Evolutionary conservation across 1,140 invertebrate species (phyloP).

Genomic region (Drosophila subpulchrella): DNA sequence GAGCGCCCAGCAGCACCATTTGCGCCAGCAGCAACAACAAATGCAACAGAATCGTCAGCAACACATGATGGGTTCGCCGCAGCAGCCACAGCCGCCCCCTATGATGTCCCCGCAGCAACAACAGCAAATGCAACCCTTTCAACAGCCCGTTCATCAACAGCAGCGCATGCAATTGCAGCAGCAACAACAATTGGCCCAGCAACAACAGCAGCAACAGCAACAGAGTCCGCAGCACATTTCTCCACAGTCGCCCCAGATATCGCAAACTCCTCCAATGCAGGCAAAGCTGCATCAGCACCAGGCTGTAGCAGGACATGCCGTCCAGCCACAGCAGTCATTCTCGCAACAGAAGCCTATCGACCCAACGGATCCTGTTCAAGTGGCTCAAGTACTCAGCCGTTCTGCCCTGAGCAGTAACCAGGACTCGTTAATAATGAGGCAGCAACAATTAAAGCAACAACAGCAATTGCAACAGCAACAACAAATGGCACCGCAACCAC

Average conservation of each 20-base stretch:
- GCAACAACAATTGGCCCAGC: slow-evolving; percentile 66
- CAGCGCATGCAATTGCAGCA: slow-evolving; percentile 66
- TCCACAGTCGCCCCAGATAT: slow-evolving; percentile 74
- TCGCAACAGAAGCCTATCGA: slow-evolving; percentile 69
- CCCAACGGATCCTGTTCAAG: slow-evolving; percentile 80
- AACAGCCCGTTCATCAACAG: slow-evolving; percentile 67
- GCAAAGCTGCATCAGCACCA: slow-evolving; percentile 60
- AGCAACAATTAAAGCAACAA: slow-evolving; percentile 80
- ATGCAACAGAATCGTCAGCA: slow-evolving; percentile 68
- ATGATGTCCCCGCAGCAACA: slow-evolving; percentile 73
- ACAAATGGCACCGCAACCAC: slow-evolving; percentile 52
- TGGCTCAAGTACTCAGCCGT: slow-evolving; percentile 77
- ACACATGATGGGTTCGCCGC: slow-evolving; percentile 71
- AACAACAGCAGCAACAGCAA: slow-evolving; percentile 65
- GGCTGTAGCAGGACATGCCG: slow-evolving; percentile 29
- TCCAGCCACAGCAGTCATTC: slow-evolving; percentile 63
- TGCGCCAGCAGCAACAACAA: slow-evolving; percentile 68
- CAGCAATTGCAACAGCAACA: slow-evolving; percentile 67
- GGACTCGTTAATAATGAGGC: slow-evolving; percentile 77
- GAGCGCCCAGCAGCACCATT: slow-evolving; percentile 84
- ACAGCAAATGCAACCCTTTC: slow-evolving; percentile 63
- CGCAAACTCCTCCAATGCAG: slow-evolving; percentile 67
- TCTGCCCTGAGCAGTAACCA: slow-evolving; percentile 77
- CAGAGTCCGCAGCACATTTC: slow-evolving; percentile 75
- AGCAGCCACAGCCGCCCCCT: slow-evolving; percentile 56